Conservation (phyloP, 2,888 invertebrate genomes). For the Ectemnius lituratus region DNA sequence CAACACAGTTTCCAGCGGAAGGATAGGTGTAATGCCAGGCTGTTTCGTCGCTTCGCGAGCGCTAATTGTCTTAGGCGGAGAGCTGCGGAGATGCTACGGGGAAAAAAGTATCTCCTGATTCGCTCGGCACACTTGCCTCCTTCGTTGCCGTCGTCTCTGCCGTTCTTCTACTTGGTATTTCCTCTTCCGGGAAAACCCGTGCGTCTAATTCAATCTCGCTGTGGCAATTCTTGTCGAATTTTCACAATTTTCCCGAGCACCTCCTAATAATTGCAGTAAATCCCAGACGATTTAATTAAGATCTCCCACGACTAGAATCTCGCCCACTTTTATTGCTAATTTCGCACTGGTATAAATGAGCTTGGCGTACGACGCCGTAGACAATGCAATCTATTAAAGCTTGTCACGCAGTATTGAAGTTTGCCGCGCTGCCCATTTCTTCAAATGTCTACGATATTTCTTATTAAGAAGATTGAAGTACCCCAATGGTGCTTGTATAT, state of each 20-base stretch:
- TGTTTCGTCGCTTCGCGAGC: slow-evolving; percentile 59
- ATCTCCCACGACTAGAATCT: background rate
- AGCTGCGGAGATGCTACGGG: slow-evolving; percentile 35
- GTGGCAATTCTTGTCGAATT: background rate
- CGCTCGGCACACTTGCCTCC: slow-evolving; percentile 26
- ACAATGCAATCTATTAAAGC: too few relatives aligned
- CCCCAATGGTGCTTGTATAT: too few relatives aligned
- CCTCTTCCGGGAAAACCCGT: background rate
- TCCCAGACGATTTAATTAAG: background rate
- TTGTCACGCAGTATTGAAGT: too few relatives aligned
- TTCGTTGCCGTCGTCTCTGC: background rate
- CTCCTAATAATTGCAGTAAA: background rate
- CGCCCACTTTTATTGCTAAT: background rate
- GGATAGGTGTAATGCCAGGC: slow-evolving; percentile 63
- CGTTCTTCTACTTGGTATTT: background rate
- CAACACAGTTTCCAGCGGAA: slow-evolving; percentile 49
- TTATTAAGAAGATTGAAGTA: too few relatives aligned
- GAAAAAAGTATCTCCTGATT: slow-evolving; percentile 34
- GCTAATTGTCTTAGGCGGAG: slow-evolving; percentile 59
- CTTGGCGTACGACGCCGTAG: too few relatives aligned
- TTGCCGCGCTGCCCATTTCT: too few relatives aligned
- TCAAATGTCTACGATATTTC: too few relatives aligned
- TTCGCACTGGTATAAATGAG: background rate
- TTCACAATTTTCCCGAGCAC: background rate
- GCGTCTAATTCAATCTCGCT: slow-evolving; percentile 1